Percentiles rank a stretch among this genome's conserved stretches.
phyloP scores from a whole-genome alignment of 1,140 invertebrate species.

The Orchesella cincta region DNA sequence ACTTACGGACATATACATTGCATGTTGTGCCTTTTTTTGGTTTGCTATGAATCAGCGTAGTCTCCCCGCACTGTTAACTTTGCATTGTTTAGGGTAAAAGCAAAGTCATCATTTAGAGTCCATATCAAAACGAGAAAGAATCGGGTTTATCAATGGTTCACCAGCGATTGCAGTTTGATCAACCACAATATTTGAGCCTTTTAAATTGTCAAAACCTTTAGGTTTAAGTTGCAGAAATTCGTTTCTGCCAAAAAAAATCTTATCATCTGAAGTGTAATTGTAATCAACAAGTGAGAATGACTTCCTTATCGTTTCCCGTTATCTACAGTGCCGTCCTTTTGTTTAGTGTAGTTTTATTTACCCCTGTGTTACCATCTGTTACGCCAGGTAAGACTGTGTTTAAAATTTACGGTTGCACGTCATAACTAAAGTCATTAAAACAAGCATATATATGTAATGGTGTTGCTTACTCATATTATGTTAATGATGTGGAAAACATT shows the following conservation, averaged over 20 bases:
- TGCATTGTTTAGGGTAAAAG: not conserved
- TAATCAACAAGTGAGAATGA: constrained; percentile 12
- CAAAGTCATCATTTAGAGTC: constrained; percentile 25
- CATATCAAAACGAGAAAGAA: no score
- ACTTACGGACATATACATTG: not conserved
- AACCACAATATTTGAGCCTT: no score
- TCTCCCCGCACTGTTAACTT: not conserved
- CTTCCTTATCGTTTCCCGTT: not conserved
- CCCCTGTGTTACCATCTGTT: constrained; percentile 9
- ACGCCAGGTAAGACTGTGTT: not conserved
- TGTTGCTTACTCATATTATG: no score
- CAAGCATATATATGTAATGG: no score
- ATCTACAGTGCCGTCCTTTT: not conserved
- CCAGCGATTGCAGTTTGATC: no score
- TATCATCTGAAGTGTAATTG: no score
- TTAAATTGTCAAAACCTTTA: no score
- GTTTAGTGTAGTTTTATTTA: not conserved
- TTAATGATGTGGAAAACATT: no score
- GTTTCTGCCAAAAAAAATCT: no score
- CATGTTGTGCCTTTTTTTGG: not conserved
- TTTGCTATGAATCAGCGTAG: not conserved
- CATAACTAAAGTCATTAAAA: no score
- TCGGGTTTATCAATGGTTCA: no score
- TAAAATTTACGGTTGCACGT: not conserved
- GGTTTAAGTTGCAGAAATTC: no score